Evolutionary conservation across 2,113 vertebrate genomes (phyloP), one percentile per base, ranked within the genome.

Genomic region (Mirza zaza): DNA sequence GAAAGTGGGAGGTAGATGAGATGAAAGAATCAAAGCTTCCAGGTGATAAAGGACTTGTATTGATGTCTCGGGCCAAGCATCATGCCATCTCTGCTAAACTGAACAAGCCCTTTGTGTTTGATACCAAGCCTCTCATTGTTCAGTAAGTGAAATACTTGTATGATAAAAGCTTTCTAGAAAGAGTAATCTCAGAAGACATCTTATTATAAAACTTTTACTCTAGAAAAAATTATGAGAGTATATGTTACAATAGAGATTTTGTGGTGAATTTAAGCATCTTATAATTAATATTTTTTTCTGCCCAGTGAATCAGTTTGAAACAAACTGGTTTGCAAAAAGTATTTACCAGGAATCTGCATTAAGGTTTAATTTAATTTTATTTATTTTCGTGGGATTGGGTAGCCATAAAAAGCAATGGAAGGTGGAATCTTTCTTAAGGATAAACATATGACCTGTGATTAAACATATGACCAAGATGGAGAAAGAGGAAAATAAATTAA

Each of bases 1-100:
- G 99, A 97, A 99, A 99, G 98, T 99, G 99, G 99, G 99, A 98
- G 73, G 99, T 99, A 81, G 99, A 99, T 97, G 99, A 99, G 91
- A 99, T 99, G 99, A 99, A 99, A 97, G 99, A 99, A 76, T 98
- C 98, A 0, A 99, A 99, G 93, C 99, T 99, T 45, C 99, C 99
- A 0, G 99, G 99, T 2, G 99, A 99, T 94, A 99, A 99, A 98
- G 99, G 99, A 34, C 98, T 99, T 94, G 99, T 99, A 0, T 95
- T 99, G 96, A 98, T 99, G 97, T 99, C 99, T 34, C 98, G 99
- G 80, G 99, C 99, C 94, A 99, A 99, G 94, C 99, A 99, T 97
- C 99, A 99, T 92, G 99, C 99, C 96, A 99, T 99, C 98, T 99
- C 99, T 0, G 99, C 99, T 70, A 99, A 98, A 87, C 98, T 99